Conservation (phyloP, 2,888 invertebrate species). For the Trichogramma evanescens region DNA sequence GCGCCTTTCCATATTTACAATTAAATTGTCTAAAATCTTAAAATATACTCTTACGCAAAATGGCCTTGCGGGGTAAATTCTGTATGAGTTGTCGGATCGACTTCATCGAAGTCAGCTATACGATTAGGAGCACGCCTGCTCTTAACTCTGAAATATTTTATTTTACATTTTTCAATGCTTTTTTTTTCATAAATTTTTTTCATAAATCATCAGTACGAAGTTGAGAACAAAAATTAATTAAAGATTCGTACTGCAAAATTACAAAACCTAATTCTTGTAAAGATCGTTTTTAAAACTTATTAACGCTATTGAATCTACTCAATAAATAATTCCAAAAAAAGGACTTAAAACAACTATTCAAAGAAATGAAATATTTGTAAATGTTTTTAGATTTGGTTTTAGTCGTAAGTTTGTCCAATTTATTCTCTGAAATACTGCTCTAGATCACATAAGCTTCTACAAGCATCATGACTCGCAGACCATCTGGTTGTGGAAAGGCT, state of each 20-base stretch:
- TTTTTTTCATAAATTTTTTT: not conserved
- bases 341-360: not conserved
- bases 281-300: not conserved
- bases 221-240: not conserved
- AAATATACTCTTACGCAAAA: not conserved
- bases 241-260: not conserved
- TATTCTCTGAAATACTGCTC: no score
- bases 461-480: no score
- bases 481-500: no score
- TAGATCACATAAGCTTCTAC: no score
- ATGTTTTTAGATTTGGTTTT: not conserved
- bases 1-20: no score
- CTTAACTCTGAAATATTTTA: not conserved
- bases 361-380: not conserved
- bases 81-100: not conserved
- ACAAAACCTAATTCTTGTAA: not conserved
- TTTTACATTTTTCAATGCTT: not conserved
- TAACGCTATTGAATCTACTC: not conserved
- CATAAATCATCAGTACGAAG: not conserved
- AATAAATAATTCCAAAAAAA: not conserved
- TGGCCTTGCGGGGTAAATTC: not conserved
- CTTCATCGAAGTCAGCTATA: not conserved
- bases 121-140: not conserved
- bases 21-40: not conserved
- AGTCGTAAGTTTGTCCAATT: not conserved